Base-by-base conservation (phyloP, 2,888 invertebrate genomes). In the Epistrophella euchroma region DNA sequence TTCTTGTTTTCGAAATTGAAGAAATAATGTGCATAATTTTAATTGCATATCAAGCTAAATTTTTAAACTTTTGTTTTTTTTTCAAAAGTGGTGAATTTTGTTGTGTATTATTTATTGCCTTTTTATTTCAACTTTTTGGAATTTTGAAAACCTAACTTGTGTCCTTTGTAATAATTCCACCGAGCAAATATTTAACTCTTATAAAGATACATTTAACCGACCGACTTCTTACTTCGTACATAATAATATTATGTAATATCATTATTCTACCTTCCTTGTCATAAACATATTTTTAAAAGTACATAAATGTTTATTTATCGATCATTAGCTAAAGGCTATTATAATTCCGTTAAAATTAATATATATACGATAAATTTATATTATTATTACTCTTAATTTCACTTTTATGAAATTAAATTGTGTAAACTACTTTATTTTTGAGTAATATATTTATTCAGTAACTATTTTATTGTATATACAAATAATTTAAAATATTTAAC, bases 281-380 rank as follows among this genome's bases (percentile, higher is more conserved):
- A 28, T 50, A 80, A 40, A 85, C 75, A 80, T 85, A 81, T 81
- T 85, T 71, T 45, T 17, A 56, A 68, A 56, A 74, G 28, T 45
- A 77, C 50, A 64, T 72, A 83, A 28, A 56, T 56, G 55, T 72
- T 85, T 64, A 72, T 81, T 81, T 81, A 85, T 47, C 76, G 50
- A 72, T 22, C 10, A 68, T 81, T 85, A 85, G 81, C 85, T 81
- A 86, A 77, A 86, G 81, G 77, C 76, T 86, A 77, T 70, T 82
- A 43, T 74, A 77, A 73, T 81, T 84, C 56, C 35, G 70, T 73
- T 84, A 19, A 71, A 17, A 72, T 19, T 28, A 28, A 3, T 5
- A 28, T 43, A 37, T 32, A 13, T 32, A 52, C 28, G 22, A 45
- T 40, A 52, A 15, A 22, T 32, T 60, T 37, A 52, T 17, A 72